Evolutionary conservation across 2,888 invertebrate species (phyloP).

Genomic region (Mylabris sibirica): DNA sequence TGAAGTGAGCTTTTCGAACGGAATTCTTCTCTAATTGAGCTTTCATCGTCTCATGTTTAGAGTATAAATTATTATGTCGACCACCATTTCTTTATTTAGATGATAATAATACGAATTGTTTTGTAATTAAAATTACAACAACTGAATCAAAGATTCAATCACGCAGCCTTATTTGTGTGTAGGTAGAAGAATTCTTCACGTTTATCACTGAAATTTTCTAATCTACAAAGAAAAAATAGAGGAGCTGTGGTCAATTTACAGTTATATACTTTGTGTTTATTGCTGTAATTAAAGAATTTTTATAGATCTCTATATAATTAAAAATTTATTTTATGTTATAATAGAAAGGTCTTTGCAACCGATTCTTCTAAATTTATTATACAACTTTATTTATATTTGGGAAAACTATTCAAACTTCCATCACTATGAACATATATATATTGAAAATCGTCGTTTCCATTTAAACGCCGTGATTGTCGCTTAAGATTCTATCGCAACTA

Average conservation of each 20-base stretch:
- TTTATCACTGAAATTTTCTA: background rate
- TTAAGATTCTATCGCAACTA: background rate
- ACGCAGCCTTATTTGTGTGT: background rate
- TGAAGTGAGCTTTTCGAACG: background rate
- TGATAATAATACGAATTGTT: background rate
- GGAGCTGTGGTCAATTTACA: background rate
- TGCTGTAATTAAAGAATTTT: constrained; percentile 1
- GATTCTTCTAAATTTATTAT: background rate
- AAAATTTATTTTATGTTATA: constrained; percentile 6
- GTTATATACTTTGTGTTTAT: background rate
- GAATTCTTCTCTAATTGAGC: background rate
- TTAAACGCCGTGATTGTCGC: background rate
- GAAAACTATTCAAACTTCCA: background rate
- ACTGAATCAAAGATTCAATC: too few relatives aligned
- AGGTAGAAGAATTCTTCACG: background rate
- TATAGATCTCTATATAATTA: background rate
- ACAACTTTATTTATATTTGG: background rate
- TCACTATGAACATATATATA: background rate
- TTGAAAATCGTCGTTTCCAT: background rate
- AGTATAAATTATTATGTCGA: constrained; percentile 30
- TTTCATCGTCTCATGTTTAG: background rate
- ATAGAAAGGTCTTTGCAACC: background rate
- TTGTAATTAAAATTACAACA: background rate
- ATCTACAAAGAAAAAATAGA: background rate
- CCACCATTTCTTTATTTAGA: constrained; percentile 32